Conservation (phyloP, 1,140 invertebrate species). For the Phymastichus coffea region DNA sequence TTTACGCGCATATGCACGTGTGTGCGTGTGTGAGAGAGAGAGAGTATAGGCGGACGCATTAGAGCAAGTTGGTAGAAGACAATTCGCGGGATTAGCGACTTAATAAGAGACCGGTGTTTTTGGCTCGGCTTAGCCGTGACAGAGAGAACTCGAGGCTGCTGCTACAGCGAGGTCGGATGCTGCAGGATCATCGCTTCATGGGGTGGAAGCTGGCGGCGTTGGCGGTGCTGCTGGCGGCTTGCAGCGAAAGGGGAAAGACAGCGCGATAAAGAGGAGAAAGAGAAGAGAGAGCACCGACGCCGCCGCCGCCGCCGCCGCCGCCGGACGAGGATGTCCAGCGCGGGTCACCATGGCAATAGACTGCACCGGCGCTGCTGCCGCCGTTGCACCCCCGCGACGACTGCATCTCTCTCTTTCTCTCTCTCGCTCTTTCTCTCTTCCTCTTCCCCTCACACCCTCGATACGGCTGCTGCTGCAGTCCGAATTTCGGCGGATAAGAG, state of each 20-base stretch:
- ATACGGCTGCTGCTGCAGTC: not conserved
- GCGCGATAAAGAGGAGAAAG: constrained; percentile 34
- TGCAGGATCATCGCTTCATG: constrained; percentile 28
- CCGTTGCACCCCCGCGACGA: constrained; percentile 42
- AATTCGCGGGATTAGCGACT: constrained; percentile 29
- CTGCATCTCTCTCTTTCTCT: not conserved
- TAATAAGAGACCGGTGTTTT: constrained; percentile 57
- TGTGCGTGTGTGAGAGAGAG: not conserved
- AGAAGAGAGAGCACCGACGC: constrained; percentile 24
- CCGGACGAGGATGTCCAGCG: constrained; percentile 51
- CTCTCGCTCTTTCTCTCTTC: not conserved
- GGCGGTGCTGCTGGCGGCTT: no score
- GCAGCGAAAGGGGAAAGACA: constrained; percentile 17
- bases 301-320: not conserved
- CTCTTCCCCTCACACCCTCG: constrained; percentile 15
- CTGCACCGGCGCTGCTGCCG: constrained; percentile 52
- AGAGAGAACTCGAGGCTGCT: constrained; percentile 44
- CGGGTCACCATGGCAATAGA: constrained; percentile 56
- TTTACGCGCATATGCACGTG: no score
- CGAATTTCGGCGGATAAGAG: constrained; percentile 26
- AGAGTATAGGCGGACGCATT: constrained; percentile 23
- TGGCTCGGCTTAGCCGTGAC: constrained; percentile 48
- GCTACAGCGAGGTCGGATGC: not conserved
- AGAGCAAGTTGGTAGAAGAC: constrained; percentile 20
- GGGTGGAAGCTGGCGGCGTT: no score